Conservation (phyloP, 2,113 vertebrate genomes). For the Paedocypris sp. region DNA sequence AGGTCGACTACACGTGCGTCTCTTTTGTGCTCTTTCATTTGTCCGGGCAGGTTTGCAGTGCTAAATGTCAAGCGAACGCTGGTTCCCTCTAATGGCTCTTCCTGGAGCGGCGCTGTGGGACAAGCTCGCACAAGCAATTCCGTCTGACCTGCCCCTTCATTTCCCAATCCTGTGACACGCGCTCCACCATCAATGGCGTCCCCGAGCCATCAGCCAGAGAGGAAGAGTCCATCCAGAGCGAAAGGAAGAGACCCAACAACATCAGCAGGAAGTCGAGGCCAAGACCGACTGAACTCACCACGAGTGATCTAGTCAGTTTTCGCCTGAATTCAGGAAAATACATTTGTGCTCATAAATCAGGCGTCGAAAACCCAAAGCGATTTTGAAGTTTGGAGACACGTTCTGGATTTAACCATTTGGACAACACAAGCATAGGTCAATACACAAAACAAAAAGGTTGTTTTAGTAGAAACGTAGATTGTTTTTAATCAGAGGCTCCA, state of each 20-base stretch:
- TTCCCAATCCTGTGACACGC: conserved; percentile 5
- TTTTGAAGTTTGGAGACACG: too few species aligned
- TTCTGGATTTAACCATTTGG: too few species aligned
- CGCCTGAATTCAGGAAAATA: too few species aligned
- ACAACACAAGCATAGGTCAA: too few species aligned
- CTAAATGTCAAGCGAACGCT: conserved; percentile 31
- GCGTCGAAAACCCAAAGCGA: too few species aligned
- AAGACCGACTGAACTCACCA: too few species aligned
- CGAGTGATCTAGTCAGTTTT: too few species aligned
- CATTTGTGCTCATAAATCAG: too few species aligned
- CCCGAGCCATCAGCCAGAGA: conserved; percentile 21
- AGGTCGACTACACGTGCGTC: not conserved
- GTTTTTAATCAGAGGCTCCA: too few species aligned
- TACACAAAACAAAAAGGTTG: too few species aligned
- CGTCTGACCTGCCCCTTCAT: not conserved
- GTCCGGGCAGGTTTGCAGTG: conserved; percentile 4
- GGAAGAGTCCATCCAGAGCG: not conserved
- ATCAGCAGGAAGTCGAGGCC: conserved; percentile 1
- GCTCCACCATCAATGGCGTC: conserved; percentile 8
- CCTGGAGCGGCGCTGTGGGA: conserved; percentile 11
- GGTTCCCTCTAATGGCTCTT: conserved; percentile 24
- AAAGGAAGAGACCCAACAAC: not conserved
- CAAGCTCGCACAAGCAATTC: conserved; percentile 29
- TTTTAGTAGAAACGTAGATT: too few species aligned
- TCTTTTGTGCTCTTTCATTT: not conserved